A percentile compares a stretch with the other conserved stretches of the same genome.
These are phyloP conservation scores for Acanthosepion pharaonis DNA, from an alignment of 2,888 invertebrate genomes.

Conservation along the genomic window DNA sequence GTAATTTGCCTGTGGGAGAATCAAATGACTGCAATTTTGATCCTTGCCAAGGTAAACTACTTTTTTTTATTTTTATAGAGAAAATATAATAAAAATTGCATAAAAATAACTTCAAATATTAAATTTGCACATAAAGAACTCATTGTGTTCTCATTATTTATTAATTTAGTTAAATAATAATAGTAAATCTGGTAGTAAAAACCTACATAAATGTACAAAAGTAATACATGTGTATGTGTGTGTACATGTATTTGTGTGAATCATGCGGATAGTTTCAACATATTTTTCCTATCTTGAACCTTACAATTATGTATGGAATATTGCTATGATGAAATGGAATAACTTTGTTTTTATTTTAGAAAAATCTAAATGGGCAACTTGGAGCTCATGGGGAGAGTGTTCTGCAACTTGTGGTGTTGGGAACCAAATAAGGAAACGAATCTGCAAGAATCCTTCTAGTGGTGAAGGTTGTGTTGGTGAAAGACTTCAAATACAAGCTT, in stretches of 20 bases:
- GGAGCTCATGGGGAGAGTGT: neutral
- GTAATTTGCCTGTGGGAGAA: neutral
- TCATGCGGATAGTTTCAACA: neutral
- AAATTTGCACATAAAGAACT: neutral
- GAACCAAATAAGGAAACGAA: neutral
- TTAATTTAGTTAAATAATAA: too few species aligned
- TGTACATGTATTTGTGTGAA: neutral
- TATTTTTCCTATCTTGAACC: neutral
- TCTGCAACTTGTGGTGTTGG: conserved; percentile 20
- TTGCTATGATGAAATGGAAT: neutral
- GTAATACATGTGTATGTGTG: neutral
- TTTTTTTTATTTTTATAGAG: neutral
- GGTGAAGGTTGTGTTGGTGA: neutral
- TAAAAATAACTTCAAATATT: neutral
- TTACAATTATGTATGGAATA: neutral
- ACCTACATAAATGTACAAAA: too few species aligned
- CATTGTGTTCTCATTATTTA: too few species aligned
- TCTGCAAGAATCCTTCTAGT: neutral
- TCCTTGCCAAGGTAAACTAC: conserved; percentile 25
- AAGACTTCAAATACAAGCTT: conserved; percentile 37
- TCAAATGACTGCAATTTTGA: conserved; percentile 43
- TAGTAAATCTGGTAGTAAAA: too few species aligned
- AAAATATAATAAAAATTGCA: neutral
- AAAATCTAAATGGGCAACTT: conserved; percentile 14
- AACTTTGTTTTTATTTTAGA: conserved; percentile 25